Evolutionary conservation across 2,113 vertebrate genomes (phyloP).

Genomic region (Silurus glanis): DNA sequence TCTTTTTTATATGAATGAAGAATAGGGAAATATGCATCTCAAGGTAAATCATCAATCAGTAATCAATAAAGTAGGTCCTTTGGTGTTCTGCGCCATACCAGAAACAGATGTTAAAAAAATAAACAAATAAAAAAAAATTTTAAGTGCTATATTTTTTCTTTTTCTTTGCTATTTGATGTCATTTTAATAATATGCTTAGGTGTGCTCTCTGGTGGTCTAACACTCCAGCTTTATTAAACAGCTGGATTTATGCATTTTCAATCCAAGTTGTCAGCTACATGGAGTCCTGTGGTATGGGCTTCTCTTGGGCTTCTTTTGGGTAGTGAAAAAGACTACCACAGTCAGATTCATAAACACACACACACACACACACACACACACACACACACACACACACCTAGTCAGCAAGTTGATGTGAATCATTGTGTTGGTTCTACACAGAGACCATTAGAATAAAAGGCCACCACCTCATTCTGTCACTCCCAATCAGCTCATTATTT

Average conservation of each 20-base stretch:
- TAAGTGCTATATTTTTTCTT: not conserved
- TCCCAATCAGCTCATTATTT: slow-evolving; percentile 37
- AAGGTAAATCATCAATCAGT: not conserved
- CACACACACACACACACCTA: not conserved
- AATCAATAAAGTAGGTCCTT: not conserved
- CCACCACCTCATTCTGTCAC: slow-evolving; percentile 44
- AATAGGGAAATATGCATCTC: not conserved
- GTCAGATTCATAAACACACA: slow-evolving; percentile 2
- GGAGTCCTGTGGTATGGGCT: not conserved
- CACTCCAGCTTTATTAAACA: not conserved
- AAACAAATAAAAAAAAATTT: too few species aligned
- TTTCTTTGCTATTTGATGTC: not conserved
- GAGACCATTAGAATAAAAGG: slow-evolving; percentile 22
- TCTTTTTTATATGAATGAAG: not conserved
- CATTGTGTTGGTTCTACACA: not conserved
- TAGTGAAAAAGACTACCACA: slow-evolving; percentile 32
- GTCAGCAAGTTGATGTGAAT: not conserved
- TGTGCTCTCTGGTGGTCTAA: not conserved
- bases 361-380: too few species aligned
- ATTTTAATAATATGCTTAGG: not conserved
- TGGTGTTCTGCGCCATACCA: not conserved
- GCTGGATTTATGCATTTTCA: not conserved
- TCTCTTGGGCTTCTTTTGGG: slow-evolving; percentile 2
- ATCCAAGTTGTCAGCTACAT: not conserved
- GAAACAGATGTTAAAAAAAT: not conserved